Evolutionary conservation across 2,888 invertebrate genomes (phyloP), one percentile per base, ranked within the genome.

Genomic region (Thera obeliscata): DNA sequence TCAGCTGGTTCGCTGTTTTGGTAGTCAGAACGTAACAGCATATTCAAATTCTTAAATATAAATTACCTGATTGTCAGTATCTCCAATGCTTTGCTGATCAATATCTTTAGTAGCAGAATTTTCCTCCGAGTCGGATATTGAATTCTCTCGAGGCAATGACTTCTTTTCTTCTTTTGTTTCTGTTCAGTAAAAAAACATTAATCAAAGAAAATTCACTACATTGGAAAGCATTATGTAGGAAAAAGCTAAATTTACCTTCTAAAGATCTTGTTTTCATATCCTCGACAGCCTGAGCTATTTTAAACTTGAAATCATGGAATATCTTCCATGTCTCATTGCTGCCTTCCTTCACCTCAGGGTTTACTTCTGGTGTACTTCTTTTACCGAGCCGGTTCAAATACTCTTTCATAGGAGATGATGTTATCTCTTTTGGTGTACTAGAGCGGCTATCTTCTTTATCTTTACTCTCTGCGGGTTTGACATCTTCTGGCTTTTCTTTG

Each of bases 221-320:
- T n/a, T n/a, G n/a, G n/a, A n/a, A n/a, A n/a, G n/a, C n/a, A n/a
- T n/a, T n/a, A n/a, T n/a, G n/a, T n/a, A n/a, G n/a, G n/a, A n/a
- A n/a, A n/a, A n/a, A n/a, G n/a, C n/a, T n/a, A n/a, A n/a, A 22
- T 22, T 82, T 88, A 87, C 94, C 94, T 76, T 96, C 95, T 71
- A 87, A 91, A 76, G 96, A 96, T 66, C 95, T 95, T 8, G 95
- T 96, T 66, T 96, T 93, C 89, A 96, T 96, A 70, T 96, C 96
- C 82, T 97, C 96, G 58, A 97, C 96, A 49, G 96, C 96, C 82
- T 96, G 96, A 50, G 96, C 95, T 71, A 97, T 95, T 88, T 96
- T 96, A 59, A 95, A 96, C 84, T 94, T 96, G 66, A 96, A 95
- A 74, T 96, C 96, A 71, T 95, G 95, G 73, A 96, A 95, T 80